These are phyloP conservation scores for Mamestra brassicae DNA, from an alignment of 2,888 invertebrate species.

Conservation along the genomic window DNA sequence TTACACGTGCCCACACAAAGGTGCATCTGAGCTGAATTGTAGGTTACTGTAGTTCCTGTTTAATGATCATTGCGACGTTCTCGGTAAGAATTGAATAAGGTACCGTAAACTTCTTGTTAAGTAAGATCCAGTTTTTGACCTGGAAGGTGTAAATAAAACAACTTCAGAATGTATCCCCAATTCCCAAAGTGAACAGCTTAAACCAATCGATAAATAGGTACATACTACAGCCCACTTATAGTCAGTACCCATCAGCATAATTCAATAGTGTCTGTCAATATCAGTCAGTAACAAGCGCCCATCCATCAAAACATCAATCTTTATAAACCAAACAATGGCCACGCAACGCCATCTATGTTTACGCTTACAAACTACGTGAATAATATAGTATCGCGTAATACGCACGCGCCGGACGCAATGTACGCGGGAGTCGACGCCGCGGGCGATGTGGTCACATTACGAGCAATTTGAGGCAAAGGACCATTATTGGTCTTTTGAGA, in stretches of 20 bases:
- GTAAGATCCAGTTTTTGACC: neutral
- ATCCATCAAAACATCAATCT: conserved; percentile 35
- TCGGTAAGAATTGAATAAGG: too few species aligned
- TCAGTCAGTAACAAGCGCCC: conserved; percentile 1
- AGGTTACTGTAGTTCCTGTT: neutral
- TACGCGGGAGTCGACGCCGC: conserved; percentile 27
- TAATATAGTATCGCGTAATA: conserved; percentile 24
- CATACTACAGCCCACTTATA: neutral
- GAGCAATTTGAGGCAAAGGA: conserved; percentile 47
- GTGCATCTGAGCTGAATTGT: neutral
- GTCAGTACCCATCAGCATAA: conserved; percentile 3
- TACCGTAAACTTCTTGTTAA: too few species aligned
- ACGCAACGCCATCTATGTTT: conserved; percentile 61
- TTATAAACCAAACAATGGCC: conserved; percentile 21
- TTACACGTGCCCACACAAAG: conserved; percentile 8
- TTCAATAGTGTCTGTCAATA: conserved; percentile 12
- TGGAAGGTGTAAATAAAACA: neutral
- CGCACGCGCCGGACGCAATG: conserved; percentile 29
- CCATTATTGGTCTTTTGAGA: conserved; percentile 38
- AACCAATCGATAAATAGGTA: neutral
- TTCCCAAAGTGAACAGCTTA: neutral
- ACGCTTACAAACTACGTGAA: conserved; percentile 36
- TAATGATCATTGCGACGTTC: too few species aligned
- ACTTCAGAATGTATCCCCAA: too few species aligned
- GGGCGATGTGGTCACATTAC: conserved; percentile 53